These are phyloP conservation scores for Pandemis corylana DNA, from an alignment of 2,888 invertebrate species.

Conservation along the genomic window DNA sequence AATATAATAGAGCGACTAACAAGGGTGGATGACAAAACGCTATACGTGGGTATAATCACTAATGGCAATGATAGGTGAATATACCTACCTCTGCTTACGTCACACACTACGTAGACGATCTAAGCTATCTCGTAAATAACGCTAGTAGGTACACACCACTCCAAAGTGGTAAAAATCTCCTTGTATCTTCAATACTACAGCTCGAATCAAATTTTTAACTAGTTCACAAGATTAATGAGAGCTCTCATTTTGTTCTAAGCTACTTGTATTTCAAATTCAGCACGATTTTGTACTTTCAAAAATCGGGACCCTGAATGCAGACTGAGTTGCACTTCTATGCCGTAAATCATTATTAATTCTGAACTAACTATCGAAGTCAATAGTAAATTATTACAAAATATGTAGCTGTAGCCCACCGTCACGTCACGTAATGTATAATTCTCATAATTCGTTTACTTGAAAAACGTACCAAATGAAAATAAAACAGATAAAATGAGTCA, in stretches of 20 bases:
- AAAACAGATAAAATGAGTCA: neutral
- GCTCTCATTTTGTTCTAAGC: too few relatives aligned
- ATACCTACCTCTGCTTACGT: neutral
- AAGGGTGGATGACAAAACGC: constrained; percentile 7
- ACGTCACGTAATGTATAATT: too few relatives aligned
- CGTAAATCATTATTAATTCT: neutral
- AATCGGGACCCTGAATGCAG: too few relatives aligned
- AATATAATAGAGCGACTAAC: constrained; percentile 22
- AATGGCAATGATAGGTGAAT: neutral
- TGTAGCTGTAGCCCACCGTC: too few relatives aligned
- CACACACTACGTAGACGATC: constrained; percentile 1
- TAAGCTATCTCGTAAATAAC: neutral
- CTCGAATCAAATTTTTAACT: too few relatives aligned
- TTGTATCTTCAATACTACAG: too few relatives aligned
- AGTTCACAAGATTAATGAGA: too few relatives aligned
- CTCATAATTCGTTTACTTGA: too few relatives aligned
- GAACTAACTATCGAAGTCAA: neutral
- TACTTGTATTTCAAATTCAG: too few relatives aligned
- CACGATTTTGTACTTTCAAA: neutral
- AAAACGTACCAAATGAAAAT: neutral
- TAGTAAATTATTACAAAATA: neutral
- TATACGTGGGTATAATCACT: constrained; percentile 7
- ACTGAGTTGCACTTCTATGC: too few relatives aligned
- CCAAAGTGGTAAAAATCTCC: too few relatives aligned
- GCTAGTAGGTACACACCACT: neutral